Conservation (phyloP, 92 coral and sea anemone species). For the Epizoanthus ramosus region DNA sequence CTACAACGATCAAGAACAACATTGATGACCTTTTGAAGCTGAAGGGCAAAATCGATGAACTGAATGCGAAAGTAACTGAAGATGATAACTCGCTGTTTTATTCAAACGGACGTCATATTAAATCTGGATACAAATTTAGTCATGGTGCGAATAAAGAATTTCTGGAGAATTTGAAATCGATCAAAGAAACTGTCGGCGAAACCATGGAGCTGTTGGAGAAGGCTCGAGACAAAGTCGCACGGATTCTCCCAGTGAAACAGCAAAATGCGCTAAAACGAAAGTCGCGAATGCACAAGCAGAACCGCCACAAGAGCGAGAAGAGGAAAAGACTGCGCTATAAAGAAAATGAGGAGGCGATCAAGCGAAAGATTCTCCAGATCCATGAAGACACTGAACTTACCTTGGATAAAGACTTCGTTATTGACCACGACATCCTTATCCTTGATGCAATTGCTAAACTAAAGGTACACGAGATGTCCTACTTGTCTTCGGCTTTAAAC, state of each 20-base stretch:
- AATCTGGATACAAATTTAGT: slow-evolving; percentile 46
- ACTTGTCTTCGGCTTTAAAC: slow-evolving; percentile 16
- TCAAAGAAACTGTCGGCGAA: slow-evolving; percentile 57
- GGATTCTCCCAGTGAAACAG: slow-evolving; percentile 59
- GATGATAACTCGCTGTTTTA: slow-evolving; percentile 55
- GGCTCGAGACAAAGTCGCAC: slow-evolving; percentile 60
- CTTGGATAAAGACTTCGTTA: slow-evolving; percentile 16
- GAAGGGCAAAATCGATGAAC: no score
- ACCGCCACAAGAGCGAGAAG: slow-evolving; percentile 62
- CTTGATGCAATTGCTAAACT: slow-evolving; percentile 13
- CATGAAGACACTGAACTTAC: slow-evolving; percentile 37
- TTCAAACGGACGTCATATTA: slow-evolving; percentile 48
- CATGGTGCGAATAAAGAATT: slow-evolving; percentile 49
- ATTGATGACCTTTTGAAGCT: slow-evolving; percentile 54
- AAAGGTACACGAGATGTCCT: slow-evolving; percentile 13
- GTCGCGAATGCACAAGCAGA: slow-evolving; percentile 63
- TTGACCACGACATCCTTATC: slow-evolving; percentile 32
- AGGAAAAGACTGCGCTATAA: slow-evolving; percentile 50
- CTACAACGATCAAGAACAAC: slow-evolving; percentile 57
- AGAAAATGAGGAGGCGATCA: slow-evolving; percentile 54
- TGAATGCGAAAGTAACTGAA: no score
- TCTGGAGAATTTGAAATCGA: slow-evolving; percentile 44
- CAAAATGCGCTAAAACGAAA: slow-evolving; percentile 55
- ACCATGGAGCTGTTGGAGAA: slow-evolving; percentile 66
- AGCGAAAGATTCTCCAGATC: slow-evolving; percentile 61